These are phyloP conservation scores for Netelia virgata DNA, from an alignment of 2,888 invertebrate genomes.

Conservation along the genomic window DNA sequence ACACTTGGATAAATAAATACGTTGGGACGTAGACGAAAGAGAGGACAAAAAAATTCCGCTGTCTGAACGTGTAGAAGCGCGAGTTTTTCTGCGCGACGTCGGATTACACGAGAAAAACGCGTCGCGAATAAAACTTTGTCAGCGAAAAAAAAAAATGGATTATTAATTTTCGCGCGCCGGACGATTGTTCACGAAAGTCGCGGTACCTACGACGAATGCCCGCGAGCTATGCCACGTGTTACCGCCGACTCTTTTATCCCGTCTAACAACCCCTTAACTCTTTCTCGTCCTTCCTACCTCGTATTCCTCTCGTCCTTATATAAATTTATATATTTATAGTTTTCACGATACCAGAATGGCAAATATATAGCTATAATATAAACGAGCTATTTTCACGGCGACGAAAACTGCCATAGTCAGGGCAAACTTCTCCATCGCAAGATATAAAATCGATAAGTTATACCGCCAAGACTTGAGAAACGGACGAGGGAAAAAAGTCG, in stretches of 20 bases:
- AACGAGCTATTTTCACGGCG: conserved; percentile 6
- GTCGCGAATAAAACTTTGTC: conserved; percentile 23
- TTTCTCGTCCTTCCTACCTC: background rate
- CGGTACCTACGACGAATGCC: conserved; percentile 56
- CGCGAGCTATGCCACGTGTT: conserved; percentile 41
- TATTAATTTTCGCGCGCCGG: conserved; percentile 57
- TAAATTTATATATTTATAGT: background rate
- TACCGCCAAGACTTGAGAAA: conserved; percentile 53
- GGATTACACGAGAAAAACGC: conserved; percentile 40
- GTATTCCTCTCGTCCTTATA: background rate
- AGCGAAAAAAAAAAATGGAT: conserved; percentile 53
- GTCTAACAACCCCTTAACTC: background rate
- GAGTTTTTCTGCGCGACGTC: conserved; percentile 36
- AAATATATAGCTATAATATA: conserved; percentile 10
- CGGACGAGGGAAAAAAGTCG: conserved; percentile 31
- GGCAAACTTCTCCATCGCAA: conserved; percentile 21
- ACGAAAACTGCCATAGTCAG: conserved; percentile 18
- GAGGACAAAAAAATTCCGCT: too few species aligned
- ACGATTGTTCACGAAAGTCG: conserved; percentile 59
- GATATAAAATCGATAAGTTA: conserved; percentile 58
- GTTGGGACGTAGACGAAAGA: too few species aligned
- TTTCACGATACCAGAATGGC: conserved; percentile 1
- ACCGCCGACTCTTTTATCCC: conserved; percentile 54
- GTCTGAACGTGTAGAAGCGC: too few species aligned
- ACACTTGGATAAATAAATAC: too few species aligned